Evolutionary conservation across 2,888 invertebrate genomes (phyloP).

Genomic region (Athetis lepigone): DNA sequence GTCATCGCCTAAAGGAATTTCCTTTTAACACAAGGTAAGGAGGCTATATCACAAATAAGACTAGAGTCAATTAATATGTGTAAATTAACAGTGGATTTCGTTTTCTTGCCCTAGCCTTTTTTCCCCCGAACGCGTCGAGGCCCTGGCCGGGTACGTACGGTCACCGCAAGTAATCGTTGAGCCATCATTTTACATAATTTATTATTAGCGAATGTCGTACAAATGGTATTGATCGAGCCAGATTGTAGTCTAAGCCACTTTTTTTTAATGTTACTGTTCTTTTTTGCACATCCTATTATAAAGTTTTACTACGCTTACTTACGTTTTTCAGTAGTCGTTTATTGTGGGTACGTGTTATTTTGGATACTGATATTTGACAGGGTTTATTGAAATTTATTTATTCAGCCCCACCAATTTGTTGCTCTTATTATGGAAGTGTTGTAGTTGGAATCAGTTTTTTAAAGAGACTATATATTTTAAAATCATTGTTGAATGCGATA

Average conservation of each 20-base stretch:
- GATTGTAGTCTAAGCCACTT: too few relatives aligned
- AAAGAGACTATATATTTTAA: too few relatives aligned
- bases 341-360: background rate
- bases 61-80: conserved; percentile 21
- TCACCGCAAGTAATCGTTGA: conserved; percentile 47
- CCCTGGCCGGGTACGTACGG: conserved; percentile 58
- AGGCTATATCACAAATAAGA: background rate
- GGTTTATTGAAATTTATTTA: too few relatives aligned
- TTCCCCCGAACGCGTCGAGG: conserved; percentile 54
- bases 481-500: too few relatives aligned
- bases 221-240: background rate
- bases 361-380: background rate
- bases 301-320: too few relatives aligned
- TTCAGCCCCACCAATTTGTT: too few relatives aligned
- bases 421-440: too few relatives aligned
- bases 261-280: too few relatives aligned
- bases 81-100: conserved; percentile 51
- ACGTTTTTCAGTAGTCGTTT: background rate
- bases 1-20: background rate
- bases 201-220: background rate
- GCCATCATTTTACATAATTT: too few relatives aligned
- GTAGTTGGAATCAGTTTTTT: too few relatives aligned
- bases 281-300: too few relatives aligned
- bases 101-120: conserved; percentile 55
- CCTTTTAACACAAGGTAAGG: background rate